Evolutionary conservation across 2,888 invertebrate genomes (phyloP).

Genomic region (Acronicta psi): DNA sequence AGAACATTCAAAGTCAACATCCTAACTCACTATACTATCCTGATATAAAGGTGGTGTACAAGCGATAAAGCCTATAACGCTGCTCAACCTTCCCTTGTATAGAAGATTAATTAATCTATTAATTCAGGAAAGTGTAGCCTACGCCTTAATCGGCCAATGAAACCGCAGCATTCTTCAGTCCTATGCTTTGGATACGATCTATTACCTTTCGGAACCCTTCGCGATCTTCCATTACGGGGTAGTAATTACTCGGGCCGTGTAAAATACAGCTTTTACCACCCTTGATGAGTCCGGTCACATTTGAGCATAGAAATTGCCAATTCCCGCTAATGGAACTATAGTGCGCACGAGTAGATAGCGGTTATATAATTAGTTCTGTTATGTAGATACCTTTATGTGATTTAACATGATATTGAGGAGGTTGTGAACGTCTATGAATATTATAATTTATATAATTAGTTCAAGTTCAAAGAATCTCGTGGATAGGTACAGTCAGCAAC

Average conservation of each 20-base stretch:
- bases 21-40: slow-evolving; percentile 10
- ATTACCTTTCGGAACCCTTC: slow-evolving; percentile 62
- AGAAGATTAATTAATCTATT: slow-evolving; percentile 57
- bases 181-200: slow-evolving; percentile 56
- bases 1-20: slow-evolving; percentile 3
- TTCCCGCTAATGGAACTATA: slow-evolving; percentile 71
- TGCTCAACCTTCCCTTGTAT: slow-evolving; percentile 26
- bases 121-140: slow-evolving; percentile 46
- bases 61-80: slow-evolving; percentile 30
- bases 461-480: no score
- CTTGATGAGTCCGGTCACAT: slow-evolving; percentile 49
- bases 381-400: not conserved
- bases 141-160: slow-evolving; percentile 52
- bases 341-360: slow-evolving; percentile 44
- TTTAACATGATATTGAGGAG: not conserved
- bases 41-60: slow-evolving; percentile 28
- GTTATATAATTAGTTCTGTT: slow-evolving; percentile 32
- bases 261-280: slow-evolving; percentile 58
- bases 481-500: no score
- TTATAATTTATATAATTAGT: not conserved
- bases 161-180: slow-evolving; percentile 58
- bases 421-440: not conserved
- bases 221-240: slow-evolving; percentile 60
- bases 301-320: slow-evolving; percentile 68
- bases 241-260: slow-evolving; percentile 68